Conservation (phyloP, 2,888 invertebrate species). For the Campopleginae sp. region DNA sequence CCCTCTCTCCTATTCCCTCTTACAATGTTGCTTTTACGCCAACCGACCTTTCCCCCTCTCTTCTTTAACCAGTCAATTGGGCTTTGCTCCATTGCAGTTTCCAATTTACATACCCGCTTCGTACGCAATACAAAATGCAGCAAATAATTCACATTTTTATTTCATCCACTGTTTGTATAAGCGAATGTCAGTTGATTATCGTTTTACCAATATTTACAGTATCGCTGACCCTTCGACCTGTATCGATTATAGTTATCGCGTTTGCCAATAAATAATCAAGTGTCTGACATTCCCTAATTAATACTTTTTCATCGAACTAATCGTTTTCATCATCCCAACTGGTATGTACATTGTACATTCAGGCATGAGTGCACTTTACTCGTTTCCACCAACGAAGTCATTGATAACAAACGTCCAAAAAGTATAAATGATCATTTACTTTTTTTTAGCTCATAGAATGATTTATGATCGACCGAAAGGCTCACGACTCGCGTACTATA, state of each 20-base stretch:
- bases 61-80: not conserved
- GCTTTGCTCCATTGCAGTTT: conserved; percentile 17
- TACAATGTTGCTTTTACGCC: conserved; percentile 13
- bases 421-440: conserved; percentile 23
- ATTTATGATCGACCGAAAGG: conserved; percentile 46
- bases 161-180: not conserved
- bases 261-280: not conserved
- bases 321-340: not conserved
- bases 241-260: not conserved
- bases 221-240: not conserved
- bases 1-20: not conserved
- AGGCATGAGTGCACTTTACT: not conserved
- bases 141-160: not conserved
- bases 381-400: conserved; percentile 18
- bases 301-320: not conserved
- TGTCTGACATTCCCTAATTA: not conserved
- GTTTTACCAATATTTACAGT: not conserved
- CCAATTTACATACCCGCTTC: conserved; percentile 9
- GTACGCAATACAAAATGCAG: not conserved
- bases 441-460: conserved; percentile 21
- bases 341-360: not conserved
- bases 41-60: not conserved
- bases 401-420: not conserved
- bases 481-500: not conserved
- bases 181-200: not conserved